Evolutionary conservation across 2,888 invertebrate species (phyloP), one percentile per base, ranked within the genome.

Genomic region (Oligia latruncula): DNA sequence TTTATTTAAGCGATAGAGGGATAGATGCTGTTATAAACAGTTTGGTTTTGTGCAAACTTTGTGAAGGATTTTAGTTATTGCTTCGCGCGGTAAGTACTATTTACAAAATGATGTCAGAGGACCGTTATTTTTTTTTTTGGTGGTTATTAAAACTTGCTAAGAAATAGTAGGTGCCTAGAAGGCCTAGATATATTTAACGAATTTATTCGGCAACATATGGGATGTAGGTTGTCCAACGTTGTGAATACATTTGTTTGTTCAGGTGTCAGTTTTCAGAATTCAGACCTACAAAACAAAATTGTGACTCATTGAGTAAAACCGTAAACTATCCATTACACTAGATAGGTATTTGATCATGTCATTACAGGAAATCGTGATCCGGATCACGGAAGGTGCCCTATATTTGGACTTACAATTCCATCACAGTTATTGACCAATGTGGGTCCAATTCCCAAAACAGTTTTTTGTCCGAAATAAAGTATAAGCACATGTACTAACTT

Each of bases 1-100:
- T 96, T 94, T 96, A 96, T 96, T 93, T 88, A 84, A 74, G 86
- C 90, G 92, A 95, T 96, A 96, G 90, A 96, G 96, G 91, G 94
- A 92, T 91, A 90, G 94, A 95, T 95, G 89, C 62, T 77, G 66
- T 90, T 92, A 40, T 86, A 84, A 91, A 93, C 93, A 92, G 91
- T 93, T 92, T 90, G 88, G 89, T 92, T 89, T 91, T 89, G 90
- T 90, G 88, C 89, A 91, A 88, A 91, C 88, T 90, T 92, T 91
- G 87, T 90, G 86, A 88, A 90, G 91, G 90, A 92, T 92, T 87
- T 88, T 91, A 74, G 77, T 87, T 84, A 81, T 83, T 85, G 87
- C 89, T 92, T 91, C 86, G 81, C 87, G 90, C 80, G 92, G 92
- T 92, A 83, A 90, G 92, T 89, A 85, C 76, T 83, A 85, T 83